phyloP scores from a whole-genome alignment of 37 sponge, comb jelly and placozoan genomes.

The Aplysina aerophoba region DNA sequence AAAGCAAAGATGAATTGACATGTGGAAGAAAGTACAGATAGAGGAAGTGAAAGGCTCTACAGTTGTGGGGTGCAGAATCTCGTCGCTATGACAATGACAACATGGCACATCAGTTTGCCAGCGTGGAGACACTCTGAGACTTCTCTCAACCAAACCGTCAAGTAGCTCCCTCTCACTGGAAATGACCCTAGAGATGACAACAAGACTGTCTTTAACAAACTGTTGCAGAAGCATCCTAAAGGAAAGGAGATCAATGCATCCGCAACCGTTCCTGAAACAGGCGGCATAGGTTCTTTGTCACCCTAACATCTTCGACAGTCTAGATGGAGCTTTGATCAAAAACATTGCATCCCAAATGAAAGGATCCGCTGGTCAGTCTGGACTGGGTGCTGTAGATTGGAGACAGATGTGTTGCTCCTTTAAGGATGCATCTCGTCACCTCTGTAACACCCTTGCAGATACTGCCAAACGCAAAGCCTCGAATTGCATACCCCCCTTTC shows the following conservation, averaged over 20 bases:
- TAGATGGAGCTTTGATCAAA: not conserved
- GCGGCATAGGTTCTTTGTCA: not conserved
- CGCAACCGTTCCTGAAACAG: not conserved
- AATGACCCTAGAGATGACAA: not conserved
- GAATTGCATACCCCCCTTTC: not conserved
- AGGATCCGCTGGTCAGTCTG: constrained; percentile 15
- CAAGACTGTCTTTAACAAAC: constrained; percentile 7
- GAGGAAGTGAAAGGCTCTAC: not conserved
- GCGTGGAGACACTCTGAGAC: not conserved
- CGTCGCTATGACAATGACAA: not conserved
- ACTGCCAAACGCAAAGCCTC: constrained; percentile 7
- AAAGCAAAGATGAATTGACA: no score
- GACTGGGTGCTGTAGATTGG: constrained; percentile 17
- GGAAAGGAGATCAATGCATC: constrained; percentile 16
- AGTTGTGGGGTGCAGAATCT: not conserved
- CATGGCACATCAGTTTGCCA: not conserved
- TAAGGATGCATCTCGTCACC: constrained; percentile 11
- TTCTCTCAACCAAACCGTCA: not conserved
- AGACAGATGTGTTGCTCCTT: constrained; percentile 36
- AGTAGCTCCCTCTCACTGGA: not conserved
- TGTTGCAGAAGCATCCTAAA: not conserved
- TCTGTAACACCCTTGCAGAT: constrained; percentile 13
- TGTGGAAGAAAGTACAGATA: not conserved
- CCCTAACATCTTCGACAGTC: not conserved
- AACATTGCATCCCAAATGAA: constrained; percentile 13